Base-by-base conservation (phyloP, 2,797 vertebrate species). In the Carapus acus region DNA sequence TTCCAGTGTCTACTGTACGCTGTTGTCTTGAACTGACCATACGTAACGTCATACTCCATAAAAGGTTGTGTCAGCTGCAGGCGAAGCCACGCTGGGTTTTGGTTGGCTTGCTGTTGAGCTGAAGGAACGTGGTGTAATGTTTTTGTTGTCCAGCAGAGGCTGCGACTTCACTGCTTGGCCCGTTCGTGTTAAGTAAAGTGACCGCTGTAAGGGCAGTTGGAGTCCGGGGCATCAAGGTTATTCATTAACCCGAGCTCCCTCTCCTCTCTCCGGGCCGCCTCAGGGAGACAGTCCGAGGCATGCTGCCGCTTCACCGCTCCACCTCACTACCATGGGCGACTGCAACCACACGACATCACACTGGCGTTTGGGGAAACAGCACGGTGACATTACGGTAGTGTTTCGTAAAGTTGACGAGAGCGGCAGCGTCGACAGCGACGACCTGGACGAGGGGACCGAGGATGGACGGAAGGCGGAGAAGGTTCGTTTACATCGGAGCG, bases 271-370 rank as follows among this genome's bases (percentile, higher is more conserved):
- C 34, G 34, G 34, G 61, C 44, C 58, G 57, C 54, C 47, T 57
- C 54, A 71, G 39, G 47, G 46, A 34, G 58, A 59, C 71, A 50
- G 62, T 40, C 54, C 57, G 44, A 83, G 86, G 83, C 77, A 88
- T 89, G 88, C 86, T 79, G 79, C 66, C 69, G 49, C 65, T 43
- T 57, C 7, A 67, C 58, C 67, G 78, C 2, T 64, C 69, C 76
- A 79, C 79, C 77, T 71, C n/a, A n/a, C n/a, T 16, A 81, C 48
- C 77, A 90, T 90, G 89, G 83, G 69, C 52, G 81, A 86, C 47
- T 41, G 69, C 18, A 63, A 72, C 67, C 65, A 69, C 51, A 29
- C 58, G 8, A 34, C 69, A 19, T 56, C 41, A 36, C 71, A 74
- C 54, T 67, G 71, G 43, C 46, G 65, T 69, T n/a, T 80, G 43